phyloP scores from a whole-genome alignment of 2,113 vertebrate species.

The Variabilichromis moorii region DNA sequence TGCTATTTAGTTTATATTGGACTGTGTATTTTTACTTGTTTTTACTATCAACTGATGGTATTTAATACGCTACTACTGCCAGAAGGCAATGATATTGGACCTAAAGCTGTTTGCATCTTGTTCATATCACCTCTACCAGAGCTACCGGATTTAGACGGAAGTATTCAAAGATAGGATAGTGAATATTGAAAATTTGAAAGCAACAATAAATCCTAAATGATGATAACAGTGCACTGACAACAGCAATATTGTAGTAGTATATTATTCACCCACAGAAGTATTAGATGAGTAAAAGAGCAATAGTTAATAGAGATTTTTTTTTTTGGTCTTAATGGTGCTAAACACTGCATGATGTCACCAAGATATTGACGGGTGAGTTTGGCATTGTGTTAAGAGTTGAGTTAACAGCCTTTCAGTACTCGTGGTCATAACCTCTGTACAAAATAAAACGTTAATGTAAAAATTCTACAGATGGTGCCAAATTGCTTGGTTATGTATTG shows the following conservation, averaged over 20 bases:
- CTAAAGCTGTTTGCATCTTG: neutral
- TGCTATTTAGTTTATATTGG: neutral
- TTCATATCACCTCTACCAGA: neutral
- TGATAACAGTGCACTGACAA: neutral
- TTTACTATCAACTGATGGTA: neutral
- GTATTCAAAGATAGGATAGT: neutral
- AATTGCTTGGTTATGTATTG: slow-evolving; percentile 98
- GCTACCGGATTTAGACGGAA: neutral
- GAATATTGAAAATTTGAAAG: neutral
- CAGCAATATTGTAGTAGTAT: neutral
- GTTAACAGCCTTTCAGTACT: slow-evolving; percentile 97
- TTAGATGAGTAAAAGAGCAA: neutral
- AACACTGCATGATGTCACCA: slow-evolving; percentile 72
- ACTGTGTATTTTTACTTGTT: neutral
- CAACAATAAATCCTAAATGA: neutral
- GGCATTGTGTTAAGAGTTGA: slow-evolving; percentile 96
- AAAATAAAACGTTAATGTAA: slow-evolving; percentile 77
- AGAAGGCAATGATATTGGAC: neutral
- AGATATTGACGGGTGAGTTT: slow-evolving; percentile 98
- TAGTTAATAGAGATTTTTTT: rapidly evolving
- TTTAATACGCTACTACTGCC: neutral
- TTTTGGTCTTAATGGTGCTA: neutral
- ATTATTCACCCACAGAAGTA: neutral
- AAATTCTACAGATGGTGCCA: slow-evolving; percentile 94
- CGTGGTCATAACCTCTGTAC: slow-evolving; percentile 97